Conservation (phyloP, 2,113 vertebrate genomes). For the Chionomys nivalis region DNA sequence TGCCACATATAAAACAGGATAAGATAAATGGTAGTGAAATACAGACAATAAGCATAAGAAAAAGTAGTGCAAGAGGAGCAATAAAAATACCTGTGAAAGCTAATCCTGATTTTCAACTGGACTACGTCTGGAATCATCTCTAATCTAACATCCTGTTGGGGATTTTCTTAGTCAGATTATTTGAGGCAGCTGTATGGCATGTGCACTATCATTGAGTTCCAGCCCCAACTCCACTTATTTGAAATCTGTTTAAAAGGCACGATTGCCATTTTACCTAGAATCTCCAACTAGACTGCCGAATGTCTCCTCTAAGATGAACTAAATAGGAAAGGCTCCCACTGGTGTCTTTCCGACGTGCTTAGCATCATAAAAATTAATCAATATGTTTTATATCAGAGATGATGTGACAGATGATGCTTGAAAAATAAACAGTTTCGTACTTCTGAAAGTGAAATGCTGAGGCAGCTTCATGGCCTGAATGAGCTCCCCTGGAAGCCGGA, state of each 20-base stretch:
- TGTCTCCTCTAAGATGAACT: background rate
- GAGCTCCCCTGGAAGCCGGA: conserved; percentile 86
- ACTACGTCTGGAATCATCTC: background rate
- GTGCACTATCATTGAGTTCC: background rate
- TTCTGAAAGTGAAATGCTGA: background rate
- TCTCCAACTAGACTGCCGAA: background rate
- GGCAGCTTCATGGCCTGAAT: conserved; percentile 82
- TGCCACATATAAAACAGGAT: background rate
- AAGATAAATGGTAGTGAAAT: background rate
- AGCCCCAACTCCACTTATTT: background rate
- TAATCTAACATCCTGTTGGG: background rate
- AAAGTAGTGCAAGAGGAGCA: background rate
- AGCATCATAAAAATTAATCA: background rate
- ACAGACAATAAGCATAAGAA: background rate
- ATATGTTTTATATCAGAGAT: background rate
- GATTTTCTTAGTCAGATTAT: background rate
- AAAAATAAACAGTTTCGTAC: background rate
- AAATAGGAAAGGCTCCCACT: background rate
- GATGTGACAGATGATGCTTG: background rate
- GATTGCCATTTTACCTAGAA: background rate
- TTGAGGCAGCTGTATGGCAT: background rate
- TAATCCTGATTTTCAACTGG: background rate
- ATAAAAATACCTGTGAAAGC: background rate
- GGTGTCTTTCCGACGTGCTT: background rate
- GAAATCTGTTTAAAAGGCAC: background rate